Evolutionary conservation across 2,113 vertebrate species (phyloP).

Genomic region (Apeltes quadracus): DNA sequence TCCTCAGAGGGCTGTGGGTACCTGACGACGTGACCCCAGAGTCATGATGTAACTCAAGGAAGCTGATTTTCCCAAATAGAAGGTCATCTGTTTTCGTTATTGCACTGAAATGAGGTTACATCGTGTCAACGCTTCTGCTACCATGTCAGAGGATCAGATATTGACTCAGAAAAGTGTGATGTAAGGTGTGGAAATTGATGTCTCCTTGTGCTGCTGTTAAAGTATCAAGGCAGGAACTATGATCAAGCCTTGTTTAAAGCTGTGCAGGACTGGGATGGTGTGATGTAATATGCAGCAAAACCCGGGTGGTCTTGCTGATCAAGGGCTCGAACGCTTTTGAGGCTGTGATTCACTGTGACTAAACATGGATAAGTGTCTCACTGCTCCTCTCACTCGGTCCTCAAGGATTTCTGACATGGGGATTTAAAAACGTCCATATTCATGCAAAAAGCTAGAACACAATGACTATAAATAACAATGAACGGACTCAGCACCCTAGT

Average conservation of each 20-base stretch:
- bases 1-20: background rate
- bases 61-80: conserved; percentile 51
- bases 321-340: conserved; percentile 34
- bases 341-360: conserved; percentile 30
- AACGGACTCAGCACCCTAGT: background rate
- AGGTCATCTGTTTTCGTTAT: conserved; percentile 59
- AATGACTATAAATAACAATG: background rate
- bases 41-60: conserved; percentile 69
- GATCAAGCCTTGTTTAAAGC: conserved; percentile 45
- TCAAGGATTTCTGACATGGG: conserved; percentile 4
- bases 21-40: conserved; percentile 39
- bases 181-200: conserved; percentile 64
- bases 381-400: background rate
- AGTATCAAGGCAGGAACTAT: conserved; percentile 48
- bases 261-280: conserved; percentile 12
- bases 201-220: conserved; percentile 38
- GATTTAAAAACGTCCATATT: background rate
- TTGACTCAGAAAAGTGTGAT: conserved; percentile 50
- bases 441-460: background rate
- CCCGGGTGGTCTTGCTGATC: conserved; percentile 50
- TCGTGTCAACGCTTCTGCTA: conserved; percentile 17
- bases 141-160: conserved; percentile 37
- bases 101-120: conserved; percentile 46
- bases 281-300: conserved; percentile 68
- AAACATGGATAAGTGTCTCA: conserved; percentile 19